Evolutionary conservation across 2,113 vertebrate species (phyloP).

Genomic region (Leucoraja erinaceus): DNA sequence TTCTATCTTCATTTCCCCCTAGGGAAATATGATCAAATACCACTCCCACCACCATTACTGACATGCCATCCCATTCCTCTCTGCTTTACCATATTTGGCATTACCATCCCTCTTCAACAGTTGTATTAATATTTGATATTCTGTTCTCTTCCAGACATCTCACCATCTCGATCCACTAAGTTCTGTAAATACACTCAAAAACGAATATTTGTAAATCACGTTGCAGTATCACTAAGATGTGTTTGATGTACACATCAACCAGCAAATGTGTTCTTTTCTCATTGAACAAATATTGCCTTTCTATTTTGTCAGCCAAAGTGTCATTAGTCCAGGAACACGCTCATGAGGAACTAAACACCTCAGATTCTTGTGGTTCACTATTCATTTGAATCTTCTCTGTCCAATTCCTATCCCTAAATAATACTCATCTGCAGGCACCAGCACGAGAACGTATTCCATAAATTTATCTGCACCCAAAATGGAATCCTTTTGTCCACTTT

Average conservation of each 20-base stretch:
- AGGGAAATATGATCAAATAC: neutral
- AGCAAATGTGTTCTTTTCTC: neutral
- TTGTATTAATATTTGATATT: neutral
- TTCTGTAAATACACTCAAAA: neutral
- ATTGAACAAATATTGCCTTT: neutral
- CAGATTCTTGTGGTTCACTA: neutral
- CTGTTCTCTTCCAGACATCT: neutral
- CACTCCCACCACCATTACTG: neutral
- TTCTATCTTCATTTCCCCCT: neutral
- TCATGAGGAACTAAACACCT: neutral
- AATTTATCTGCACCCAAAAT: neutral
- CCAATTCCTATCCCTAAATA: no score
- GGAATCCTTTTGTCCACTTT: neutral
- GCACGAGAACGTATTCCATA: neutral
- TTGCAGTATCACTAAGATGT: no score
- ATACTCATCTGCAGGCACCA: neutral
- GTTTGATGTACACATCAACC: neutral
- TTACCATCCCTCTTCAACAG: neutral
- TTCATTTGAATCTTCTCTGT: neutral
- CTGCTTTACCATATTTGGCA: neutral
- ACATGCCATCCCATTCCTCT: neutral
- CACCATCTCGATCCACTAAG: no score
- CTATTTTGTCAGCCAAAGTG: neutral
- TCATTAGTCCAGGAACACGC: neutral
- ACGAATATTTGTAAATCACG: neutral